Base-by-base conservation (phyloP, 1,140 invertebrate genomes). In the Bombus polaris region DNA sequence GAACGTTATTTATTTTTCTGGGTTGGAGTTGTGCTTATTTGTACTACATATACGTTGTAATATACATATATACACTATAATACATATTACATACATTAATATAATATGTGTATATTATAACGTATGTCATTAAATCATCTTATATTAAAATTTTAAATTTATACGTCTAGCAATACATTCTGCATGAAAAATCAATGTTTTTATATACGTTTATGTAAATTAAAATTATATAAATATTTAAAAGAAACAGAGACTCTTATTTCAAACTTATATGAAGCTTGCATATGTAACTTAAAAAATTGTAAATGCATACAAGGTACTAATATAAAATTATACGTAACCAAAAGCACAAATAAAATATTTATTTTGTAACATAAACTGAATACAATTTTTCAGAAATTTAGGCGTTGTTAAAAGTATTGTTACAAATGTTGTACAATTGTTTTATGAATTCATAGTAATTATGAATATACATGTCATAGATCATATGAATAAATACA, bases 291-390 rank as follows among this genome's bases (percentile, higher is more conserved):
- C n/a, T 81, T 81, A 13, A 42, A 18, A 37, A 62, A n/a, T 22
- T 57, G 28, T 42, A 82, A 74, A 65, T 68, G 68, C 22, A 15
- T 77, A 47, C 32, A 25, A 83, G 25, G 10, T 82, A 47, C 15
- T 75, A 74, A 42, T 25, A 9, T 75, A 42, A 32, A 42, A 71
- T 42, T 57, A 59, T 57, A 66, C 35, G 53, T 53, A 78, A 25
- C 37, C 35, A 22, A 57, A 42, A 66, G 35, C 35, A 28, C 59
- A 72, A 81, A 59, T 59, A 18, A 81, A 74, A 82, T 59, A 82
- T 6, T n/a, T 75, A 75, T 82, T 75, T 65, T 82, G 72, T 82
- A 81, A 81, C 47, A 72, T 65, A 75, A 83, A 76, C 32, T 25
- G 18, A n/a, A n/a, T 32, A 68, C 39, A 57, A 83, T 53, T 59